Percentiles rank a stretch among this genome's conserved stretches.
These are phyloP conservation scores for Hemaris fuciformis DNA, from an alignment of 2,888 invertebrate species.

Conservation along the genomic window DNA sequence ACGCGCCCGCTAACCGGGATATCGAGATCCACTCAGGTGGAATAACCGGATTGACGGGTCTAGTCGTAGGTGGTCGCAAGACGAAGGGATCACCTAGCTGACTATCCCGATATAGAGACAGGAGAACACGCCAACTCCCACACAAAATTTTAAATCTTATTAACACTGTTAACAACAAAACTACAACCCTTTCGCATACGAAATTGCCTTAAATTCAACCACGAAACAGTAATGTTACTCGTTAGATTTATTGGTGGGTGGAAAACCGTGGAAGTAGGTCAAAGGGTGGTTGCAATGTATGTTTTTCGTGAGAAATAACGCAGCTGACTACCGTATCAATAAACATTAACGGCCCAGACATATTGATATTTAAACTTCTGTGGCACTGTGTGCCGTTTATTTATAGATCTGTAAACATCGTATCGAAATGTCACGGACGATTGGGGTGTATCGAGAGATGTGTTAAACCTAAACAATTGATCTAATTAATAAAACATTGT, in stretches of 20 bases:
- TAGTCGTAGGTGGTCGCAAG: not conserved
- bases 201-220: not conserved
- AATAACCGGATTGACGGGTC: not conserved
- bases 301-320: not conserved
- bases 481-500: no score
- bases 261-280: conserved; percentile 13
- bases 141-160: no score
- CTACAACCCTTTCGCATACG: not conserved
- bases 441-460: not conserved
- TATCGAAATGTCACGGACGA: not conserved
- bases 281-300: conserved; percentile 13
- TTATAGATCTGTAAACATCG: not conserved
- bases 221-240: not conserved
- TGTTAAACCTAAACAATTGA: no score
- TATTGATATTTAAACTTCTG: not conserved
- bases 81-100: not conserved
- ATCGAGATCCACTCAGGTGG: not conserved
- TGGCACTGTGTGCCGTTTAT: not conserved
- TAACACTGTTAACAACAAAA: no score
- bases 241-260: not conserved
- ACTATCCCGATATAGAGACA: no score
- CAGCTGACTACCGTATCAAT: not conserved
- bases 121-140: no score
- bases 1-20: not conserved
- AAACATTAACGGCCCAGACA: not conserved